Evolutionary conservation across 2,797 vertebrate genomes (phyloP).

Genomic region (Takifugu rubripes): DNA sequence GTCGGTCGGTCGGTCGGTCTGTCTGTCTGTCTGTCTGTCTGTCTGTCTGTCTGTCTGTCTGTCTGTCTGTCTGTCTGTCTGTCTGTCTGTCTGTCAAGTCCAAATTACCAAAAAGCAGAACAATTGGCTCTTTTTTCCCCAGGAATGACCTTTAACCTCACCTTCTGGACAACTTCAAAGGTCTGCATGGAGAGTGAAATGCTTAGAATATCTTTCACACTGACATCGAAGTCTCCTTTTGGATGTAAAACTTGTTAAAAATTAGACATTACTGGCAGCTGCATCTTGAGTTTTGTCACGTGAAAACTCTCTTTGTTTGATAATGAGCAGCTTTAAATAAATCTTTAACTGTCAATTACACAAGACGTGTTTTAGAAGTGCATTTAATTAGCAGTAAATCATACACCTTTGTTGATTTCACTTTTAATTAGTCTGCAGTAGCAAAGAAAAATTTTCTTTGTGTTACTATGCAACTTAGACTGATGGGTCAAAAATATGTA

Average conservation of each 20-base stretch:
- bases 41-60: background rate
- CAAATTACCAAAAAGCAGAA: constrained; percentile 16
- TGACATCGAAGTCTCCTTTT: background rate
- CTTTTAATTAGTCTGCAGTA: background rate
- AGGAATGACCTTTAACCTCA: constrained; percentile 23
- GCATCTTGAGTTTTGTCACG: background rate
- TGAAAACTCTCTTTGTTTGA: constrained; percentile 12
- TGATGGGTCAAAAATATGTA: background rate
- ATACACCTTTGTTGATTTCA: background rate
- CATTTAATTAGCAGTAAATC: background rate
- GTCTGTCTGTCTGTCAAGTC: constrained; percentile 33
- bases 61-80: constrained; percentile 23
- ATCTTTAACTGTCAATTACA: background rate
- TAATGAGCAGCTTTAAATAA: constrained; percentile 9
- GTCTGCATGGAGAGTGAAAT: constrained; percentile 24
- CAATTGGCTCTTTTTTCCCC: constrained; percentile 17
- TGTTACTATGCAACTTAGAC: too few species aligned
- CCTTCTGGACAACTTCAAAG: constrained; percentile 34
- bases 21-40: too few species aligned
- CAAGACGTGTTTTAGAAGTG: background rate
- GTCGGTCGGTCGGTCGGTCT: too few species aligned
- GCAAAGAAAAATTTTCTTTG: too few species aligned
- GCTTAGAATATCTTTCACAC: constrained; percentile 5
- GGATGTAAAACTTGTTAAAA: constrained; percentile 3
- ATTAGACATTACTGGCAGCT: background rate